Conservation (phyloP, 2,888 invertebrate genomes). For the Limenitis camilla region DNA sequence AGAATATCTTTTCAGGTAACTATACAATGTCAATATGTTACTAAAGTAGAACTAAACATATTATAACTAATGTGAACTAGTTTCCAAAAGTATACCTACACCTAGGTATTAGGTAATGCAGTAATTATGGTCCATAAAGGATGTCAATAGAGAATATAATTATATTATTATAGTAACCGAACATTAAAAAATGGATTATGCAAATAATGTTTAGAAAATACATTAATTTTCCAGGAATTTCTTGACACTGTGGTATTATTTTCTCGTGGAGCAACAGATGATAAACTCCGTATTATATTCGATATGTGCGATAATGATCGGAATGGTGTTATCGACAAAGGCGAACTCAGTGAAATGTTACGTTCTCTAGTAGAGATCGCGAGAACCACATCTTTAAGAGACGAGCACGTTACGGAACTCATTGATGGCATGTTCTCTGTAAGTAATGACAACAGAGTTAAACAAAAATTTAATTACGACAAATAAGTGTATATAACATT, state of each 20-base stretch:
- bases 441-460: too few relatives aligned
- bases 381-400: conserved; percentile 90
- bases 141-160: too few relatives aligned
- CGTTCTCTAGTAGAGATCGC: conserved; percentile 94
- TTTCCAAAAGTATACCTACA: too few relatives aligned
- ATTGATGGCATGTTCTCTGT: conserved; percentile 96
- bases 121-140: too few relatives aligned
- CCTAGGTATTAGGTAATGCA: too few relatives aligned
- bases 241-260: conserved; percentile 94
- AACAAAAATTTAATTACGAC: too few relatives aligned
- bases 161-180: too few relatives aligned
- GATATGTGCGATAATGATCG: conserved; percentile 98
- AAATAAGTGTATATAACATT: too few relatives aligned
- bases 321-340: conserved; percentile 95
- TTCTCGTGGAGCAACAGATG: conserved; percentile 93
- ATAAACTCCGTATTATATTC: conserved; percentile 94
- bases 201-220: not conserved
- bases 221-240: conserved; percentile 79
- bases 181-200: too few relatives aligned
- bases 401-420: conserved; percentile 92
- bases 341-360: conserved; percentile 94
- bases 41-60: not conserved
- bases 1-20: conserved; percentile 91
- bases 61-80: too few relatives aligned
- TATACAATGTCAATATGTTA: not conserved